Evolutionary conservation across 2,888 invertebrate species (phyloP).

Genomic region (Agonopterix alstromeriana): DNA sequence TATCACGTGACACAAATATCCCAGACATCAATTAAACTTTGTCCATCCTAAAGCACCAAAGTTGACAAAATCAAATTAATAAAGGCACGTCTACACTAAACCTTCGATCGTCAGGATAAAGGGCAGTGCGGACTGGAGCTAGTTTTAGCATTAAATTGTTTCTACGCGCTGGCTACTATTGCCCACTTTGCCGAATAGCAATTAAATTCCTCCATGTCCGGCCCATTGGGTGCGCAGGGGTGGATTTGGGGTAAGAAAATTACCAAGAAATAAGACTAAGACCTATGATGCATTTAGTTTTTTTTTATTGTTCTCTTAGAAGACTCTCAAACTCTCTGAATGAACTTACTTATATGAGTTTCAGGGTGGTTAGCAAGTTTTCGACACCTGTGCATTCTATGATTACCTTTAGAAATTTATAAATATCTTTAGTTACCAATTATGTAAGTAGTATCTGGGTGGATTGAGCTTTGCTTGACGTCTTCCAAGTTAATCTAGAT

Average conservation of each 20-base stretch:
- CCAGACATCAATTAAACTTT: constrained; percentile 7
- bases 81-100: constrained; percentile 26
- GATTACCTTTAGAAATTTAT: too few relatives aligned
- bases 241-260: constrained; percentile 12
- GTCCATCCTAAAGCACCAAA: constrained; percentile 2
- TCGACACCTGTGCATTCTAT: too few relatives aligned
- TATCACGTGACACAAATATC: background rate
- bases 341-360: too few relatives aligned
- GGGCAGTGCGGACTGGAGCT: constrained; percentile 28
- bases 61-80: constrained; percentile 11
- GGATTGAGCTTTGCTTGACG: too few relatives aligned
- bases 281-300: too few relatives aligned
- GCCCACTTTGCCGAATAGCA: constrained; percentile 49
- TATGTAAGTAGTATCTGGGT: too few relatives aligned
- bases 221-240: constrained; percentile 40
- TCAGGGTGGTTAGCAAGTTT: too few relatives aligned
- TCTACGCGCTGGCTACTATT: constrained; percentile 28
- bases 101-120: constrained; percentile 31
- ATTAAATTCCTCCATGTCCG: constrained; percentile 51
- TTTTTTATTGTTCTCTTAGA: too few relatives aligned
- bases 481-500: too few relatives aligned
- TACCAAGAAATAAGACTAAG: too few relatives aligned
- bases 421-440: too few relatives aligned
- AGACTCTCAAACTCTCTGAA: too few relatives aligned
- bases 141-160: constrained; percentile 52